These are phyloP conservation scores for Xylocopa sonorina DNA, from an alignment of 1,140 invertebrate genomes.

Conservation along the genomic window DNA sequence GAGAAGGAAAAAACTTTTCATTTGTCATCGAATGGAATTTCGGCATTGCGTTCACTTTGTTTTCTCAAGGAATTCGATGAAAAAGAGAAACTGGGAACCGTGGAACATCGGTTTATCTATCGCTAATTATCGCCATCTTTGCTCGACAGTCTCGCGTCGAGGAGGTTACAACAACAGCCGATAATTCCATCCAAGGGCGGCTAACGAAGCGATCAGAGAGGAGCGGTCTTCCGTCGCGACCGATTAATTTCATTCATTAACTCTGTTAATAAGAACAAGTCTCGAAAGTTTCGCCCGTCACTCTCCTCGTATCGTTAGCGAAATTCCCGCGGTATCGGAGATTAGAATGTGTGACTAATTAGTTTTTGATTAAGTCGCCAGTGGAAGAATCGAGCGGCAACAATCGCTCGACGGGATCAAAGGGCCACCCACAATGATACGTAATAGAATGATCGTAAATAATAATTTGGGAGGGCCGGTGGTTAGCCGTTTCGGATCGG, in stretches of 20 bases:
- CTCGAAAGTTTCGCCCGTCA: no score
- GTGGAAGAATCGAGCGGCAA: conserved; percentile 31
- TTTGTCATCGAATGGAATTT: neutral
- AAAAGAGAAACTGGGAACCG: neutral
- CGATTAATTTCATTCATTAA: conserved; percentile 50
- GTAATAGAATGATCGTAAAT: conserved; percentile 11
- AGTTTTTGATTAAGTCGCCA: conserved; percentile 50
- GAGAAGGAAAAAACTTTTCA: neutral
- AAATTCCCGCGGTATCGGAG: no score
- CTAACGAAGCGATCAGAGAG: conserved; percentile 31
- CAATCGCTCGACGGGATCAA: conserved; percentile 39
- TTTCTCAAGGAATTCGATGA: neutral
- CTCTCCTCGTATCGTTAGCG: no score
- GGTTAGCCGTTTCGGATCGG: conserved; percentile 21
- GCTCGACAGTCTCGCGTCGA: conserved; percentile 4
- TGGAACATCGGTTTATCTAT: no score
- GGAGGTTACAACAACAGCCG: conserved; percentile 3
- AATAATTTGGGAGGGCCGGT: conserved; percentile 17
- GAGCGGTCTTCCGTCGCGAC: conserved; percentile 40
- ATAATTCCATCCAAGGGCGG: conserved; percentile 20
- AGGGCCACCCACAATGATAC: conserved; percentile 11
- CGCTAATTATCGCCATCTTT: neutral
- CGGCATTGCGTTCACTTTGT: no score
- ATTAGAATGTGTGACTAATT: conserved; percentile 55
- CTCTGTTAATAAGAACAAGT: neutral